A percentile compares a stretch with the other conserved stretches of the same genome.
phyloP scores from a whole-genome alignment of 2,797 vertebrate genomes.

The Erpetoichthys calabaricus region DNA sequence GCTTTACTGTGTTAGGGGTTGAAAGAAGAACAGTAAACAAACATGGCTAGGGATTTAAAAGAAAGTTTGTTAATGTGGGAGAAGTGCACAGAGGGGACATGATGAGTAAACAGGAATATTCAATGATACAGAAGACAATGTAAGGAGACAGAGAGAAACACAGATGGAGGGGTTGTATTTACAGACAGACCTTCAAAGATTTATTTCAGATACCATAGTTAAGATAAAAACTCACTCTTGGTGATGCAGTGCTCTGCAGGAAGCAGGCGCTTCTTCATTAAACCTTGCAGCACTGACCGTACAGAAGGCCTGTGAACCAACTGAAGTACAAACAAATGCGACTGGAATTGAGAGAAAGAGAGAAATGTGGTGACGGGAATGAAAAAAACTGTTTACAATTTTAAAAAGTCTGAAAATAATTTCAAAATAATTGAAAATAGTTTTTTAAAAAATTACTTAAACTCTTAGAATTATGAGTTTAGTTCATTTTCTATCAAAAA shows the following conservation, averaged over 20 bases:
- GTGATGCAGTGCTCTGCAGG: slow-evolving; percentile 82
- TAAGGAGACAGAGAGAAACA: too few relatives aligned
- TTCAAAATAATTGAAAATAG: too few relatives aligned
- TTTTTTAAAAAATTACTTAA: not conserved
- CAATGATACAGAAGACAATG: too few relatives aligned
- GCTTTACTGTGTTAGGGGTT: slow-evolving; percentile 58
- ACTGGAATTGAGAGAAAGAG: slow-evolving; percentile 37
- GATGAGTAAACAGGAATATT: too few relatives aligned
- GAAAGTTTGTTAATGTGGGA: not conserved
- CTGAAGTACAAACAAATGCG: slow-evolving; percentile 84
- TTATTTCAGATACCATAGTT: too few relatives aligned
- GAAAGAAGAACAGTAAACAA: not conserved
- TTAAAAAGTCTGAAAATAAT: too few relatives aligned
- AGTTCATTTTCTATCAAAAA: too few relatives aligned
- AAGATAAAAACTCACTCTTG: slow-evolving; percentile 58
- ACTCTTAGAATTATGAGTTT: too few relatives aligned
- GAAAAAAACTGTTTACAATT: not conserved
- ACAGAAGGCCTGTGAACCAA: slow-evolving; percentile 80
- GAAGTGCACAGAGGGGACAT: not conserved
- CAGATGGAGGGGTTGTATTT: too few relatives aligned
- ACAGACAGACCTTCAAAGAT: too few relatives aligned
- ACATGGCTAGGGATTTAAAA: not conserved
- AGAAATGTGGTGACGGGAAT: not conserved
- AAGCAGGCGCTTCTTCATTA: slow-evolving; percentile 87
- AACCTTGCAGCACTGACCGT: slow-evolving; percentile 78